Conservation (phyloP, 2,888 invertebrate genomes). For the Petrolisthes manimaculis region DNA sequence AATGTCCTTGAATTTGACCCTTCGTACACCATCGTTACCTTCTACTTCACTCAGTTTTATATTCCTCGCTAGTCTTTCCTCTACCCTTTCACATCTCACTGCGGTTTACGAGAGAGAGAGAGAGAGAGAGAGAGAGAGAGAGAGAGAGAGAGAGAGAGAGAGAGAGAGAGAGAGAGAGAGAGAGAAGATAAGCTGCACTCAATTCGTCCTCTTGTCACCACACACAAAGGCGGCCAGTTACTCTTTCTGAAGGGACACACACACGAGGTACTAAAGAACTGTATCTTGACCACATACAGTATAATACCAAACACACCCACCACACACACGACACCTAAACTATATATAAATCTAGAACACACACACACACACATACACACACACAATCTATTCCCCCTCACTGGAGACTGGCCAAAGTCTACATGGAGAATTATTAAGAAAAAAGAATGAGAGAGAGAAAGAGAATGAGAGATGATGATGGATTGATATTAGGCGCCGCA, state of each 20-base stretch:
- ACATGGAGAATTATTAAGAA: too few relatives aligned
- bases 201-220: not conserved
- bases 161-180: slow-evolving; percentile 22
- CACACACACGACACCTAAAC: not conserved
- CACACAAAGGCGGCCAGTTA: not conserved
- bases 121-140: not conserved
- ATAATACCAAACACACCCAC: not conserved
- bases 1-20: too few relatives aligned
- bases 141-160: not conserved
- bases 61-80: too few relatives aligned
- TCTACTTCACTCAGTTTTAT: too few relatives aligned
- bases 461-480: too few relatives aligned
- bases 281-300: not conserved
- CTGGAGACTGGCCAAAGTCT: too few relatives aligned
- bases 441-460: not conserved
- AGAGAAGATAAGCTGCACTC: not conserved
- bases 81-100: too few relatives aligned
- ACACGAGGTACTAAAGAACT: not conserved
- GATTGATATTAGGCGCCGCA: too few relatives aligned
- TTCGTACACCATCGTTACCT: too few relatives aligned
- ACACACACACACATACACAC: slow-evolving; percentile 20
- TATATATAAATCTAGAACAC: not conserved
- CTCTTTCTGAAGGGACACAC: not conserved
- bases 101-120: not conserved
- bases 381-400: not conserved